phyloP scores from a whole-genome alignment of 2,888 invertebrate genomes.

The Sialis lutaria region DNA sequence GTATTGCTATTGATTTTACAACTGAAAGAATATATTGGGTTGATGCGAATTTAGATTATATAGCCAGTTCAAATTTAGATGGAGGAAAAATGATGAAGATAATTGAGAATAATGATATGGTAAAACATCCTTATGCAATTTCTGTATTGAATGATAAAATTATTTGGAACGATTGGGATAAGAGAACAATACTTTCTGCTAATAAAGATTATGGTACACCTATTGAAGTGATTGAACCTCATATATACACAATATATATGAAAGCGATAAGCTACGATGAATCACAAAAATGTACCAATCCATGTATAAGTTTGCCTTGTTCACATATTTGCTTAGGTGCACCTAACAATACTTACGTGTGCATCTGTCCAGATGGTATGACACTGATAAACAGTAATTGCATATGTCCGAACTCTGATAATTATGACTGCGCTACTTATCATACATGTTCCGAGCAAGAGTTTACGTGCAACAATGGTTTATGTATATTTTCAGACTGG shows the following conservation, averaged over 20 bases:
- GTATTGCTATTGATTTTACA: constrained; percentile 59
- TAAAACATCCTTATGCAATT: constrained; percentile 61
- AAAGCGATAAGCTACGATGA: constrained; percentile 44
- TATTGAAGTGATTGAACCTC: constrained; percentile 24
- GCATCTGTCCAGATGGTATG: constrained; percentile 59
- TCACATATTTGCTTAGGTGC: constrained; percentile 53
- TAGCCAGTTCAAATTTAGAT: constrained; percentile 51
- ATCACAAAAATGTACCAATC: constrained; percentile 53
- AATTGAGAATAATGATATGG: constrained; percentile 38
- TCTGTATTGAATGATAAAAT: constrained; percentile 58
- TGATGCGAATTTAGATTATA: constrained; percentile 56
- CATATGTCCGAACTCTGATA: constrained; percentile 48
- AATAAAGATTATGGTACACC: constrained; percentile 38
- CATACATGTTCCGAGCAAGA: constrained; percentile 29
- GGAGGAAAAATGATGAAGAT: constrained; percentile 44
- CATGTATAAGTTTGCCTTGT: constrained; percentile 49
- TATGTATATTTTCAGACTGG: constrained; percentile 14
- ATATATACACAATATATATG: constrained; percentile 31
- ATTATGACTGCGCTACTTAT: constrained; percentile 45
- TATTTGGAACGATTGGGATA: constrained; percentile 71
- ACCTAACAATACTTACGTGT: constrained; percentile 41
- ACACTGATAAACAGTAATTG: constrained; percentile 33
- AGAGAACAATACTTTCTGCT: constrained; percentile 48
- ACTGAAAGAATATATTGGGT: constrained; percentile 63
- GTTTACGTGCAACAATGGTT: constrained; percentile 24